These are phyloP conservation scores for Montipora sp. DNA, from an alignment of 64 coral and sea anemone genomes.

Conservation along the genomic window DNA sequence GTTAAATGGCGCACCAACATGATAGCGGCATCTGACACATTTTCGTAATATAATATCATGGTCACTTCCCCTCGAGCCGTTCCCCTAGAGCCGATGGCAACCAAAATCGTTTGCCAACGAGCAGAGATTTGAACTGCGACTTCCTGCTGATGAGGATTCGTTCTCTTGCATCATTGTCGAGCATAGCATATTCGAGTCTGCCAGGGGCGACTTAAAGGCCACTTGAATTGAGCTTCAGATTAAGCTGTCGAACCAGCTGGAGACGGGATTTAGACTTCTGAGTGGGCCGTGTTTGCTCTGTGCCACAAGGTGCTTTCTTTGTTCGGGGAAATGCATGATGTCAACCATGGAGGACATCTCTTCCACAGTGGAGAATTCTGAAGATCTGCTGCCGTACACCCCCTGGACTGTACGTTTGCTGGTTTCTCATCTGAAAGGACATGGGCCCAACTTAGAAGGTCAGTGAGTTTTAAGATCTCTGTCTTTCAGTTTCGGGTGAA, in stretches of 20 bases:
- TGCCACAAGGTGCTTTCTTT: not conserved
- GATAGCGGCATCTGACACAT: constrained; percentile 27
- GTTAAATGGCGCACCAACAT: constrained; percentile 17
- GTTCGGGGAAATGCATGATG: not conserved
- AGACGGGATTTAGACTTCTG: not conserved
- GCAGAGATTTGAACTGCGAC: constrained; percentile 35
- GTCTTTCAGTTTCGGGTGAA: constrained; percentile 52
- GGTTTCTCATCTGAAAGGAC: constrained; percentile 55
- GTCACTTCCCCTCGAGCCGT: constrained; percentile 6
- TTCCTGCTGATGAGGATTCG: constrained; percentile 35
- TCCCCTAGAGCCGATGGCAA: constrained; percentile 20
- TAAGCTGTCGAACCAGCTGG: constrained; percentile 29
- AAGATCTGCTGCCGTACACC: constrained; percentile 36
- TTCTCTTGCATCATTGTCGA: constrained; percentile 21
- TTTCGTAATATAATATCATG: not conserved
- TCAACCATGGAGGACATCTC: too few relatives aligned
- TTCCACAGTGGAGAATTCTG: too few relatives aligned
- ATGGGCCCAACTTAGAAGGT: constrained; percentile 54
- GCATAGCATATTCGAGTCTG: constrained; percentile 15
- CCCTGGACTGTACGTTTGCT: constrained; percentile 41
- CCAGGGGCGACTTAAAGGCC: constrained; percentile 13
- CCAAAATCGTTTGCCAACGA: constrained; percentile 40
- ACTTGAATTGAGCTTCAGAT: constrained; percentile 24
- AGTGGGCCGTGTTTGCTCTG: not conserved
- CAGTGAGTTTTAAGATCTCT: constrained; percentile 59